Percentiles rank a stretch among this genome's conserved stretches.
Evolutionary conservation across 2,113 vertebrate species (phyloP).

Genomic region (Ploceus nigricollis): DNA sequence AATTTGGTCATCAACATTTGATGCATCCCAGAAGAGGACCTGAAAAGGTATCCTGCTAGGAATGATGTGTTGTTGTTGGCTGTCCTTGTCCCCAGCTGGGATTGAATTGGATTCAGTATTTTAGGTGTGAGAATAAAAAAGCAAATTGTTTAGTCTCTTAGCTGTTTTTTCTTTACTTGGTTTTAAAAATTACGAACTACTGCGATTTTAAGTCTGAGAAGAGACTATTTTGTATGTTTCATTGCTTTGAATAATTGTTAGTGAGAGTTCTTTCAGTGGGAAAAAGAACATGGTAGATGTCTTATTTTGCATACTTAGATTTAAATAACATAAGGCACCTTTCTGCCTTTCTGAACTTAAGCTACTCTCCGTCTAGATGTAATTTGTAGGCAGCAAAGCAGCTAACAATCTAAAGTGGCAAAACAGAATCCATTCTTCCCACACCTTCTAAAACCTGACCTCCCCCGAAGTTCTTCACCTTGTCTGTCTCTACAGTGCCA

Average conservation of each 20-base stretch:
- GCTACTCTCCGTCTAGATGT: background rate
- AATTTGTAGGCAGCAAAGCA: background rate
- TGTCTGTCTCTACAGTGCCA: background rate
- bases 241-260: background rate
- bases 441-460: background rate
- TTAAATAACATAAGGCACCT: background rate
- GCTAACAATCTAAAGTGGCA: background rate
- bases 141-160: background rate
- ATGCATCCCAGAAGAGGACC: constrained; percentile 39
- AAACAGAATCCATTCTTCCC: background rate
- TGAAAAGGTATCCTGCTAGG: constrained; percentile 17
- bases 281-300: background rate
- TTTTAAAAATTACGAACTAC: background rate
- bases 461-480: background rate
- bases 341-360: background rate
- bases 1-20: constrained; percentile 46
- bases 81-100: constrained; percentile 1
- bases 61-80: constrained; percentile 47
- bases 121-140: constrained; percentile 17
- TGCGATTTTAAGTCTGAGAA: background rate
- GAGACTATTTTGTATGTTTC: background rate
- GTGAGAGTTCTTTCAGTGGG: background rate
- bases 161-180: background rate
- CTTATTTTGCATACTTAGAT: background rate
- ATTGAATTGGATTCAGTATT: constrained; percentile 32